Evolutionary conservation across 2,113 vertebrate genomes (phyloP).

Genomic region (Calyptomena viridis): DNA sequence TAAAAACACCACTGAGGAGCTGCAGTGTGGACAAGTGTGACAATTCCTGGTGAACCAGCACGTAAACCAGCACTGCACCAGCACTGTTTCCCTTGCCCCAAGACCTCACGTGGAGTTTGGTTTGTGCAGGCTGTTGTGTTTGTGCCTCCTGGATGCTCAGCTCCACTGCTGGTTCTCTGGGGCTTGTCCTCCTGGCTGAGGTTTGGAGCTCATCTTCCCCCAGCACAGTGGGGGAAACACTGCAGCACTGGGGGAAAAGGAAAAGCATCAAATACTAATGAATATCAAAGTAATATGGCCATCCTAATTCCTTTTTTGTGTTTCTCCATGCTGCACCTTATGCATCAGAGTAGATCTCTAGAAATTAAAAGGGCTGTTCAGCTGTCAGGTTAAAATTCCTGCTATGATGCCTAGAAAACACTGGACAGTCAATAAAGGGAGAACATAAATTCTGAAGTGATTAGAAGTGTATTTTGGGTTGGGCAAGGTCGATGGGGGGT

Average conservation of each 20-base stretch:
- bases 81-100: not conserved
- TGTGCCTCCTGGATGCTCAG: not conserved
- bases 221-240: rapidly evolving
- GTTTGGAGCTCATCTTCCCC: not conserved
- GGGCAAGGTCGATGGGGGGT: not conserved
- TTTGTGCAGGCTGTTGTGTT: not conserved
- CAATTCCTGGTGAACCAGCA: not conserved
- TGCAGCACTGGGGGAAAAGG: too few species aligned
- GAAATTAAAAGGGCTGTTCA: not conserved
- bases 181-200: not conserved
- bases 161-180: not conserved
- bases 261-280: not conserved
- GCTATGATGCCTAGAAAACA: not conserved
- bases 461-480: not conserved
- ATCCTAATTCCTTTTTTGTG: not conserved
- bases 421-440: not conserved
- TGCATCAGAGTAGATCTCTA: not conserved
- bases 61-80: not conserved
- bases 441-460: not conserved
- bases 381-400: not conserved
- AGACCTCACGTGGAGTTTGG: not conserved
- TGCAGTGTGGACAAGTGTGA: not conserved
- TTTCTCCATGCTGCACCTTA: not conserved
- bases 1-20: not conserved
- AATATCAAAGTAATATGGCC: not conserved